phyloP scores from a whole-genome alignment of 1,140 invertebrate genomes.

The Caenorhabditis tropicalis region DNA sequence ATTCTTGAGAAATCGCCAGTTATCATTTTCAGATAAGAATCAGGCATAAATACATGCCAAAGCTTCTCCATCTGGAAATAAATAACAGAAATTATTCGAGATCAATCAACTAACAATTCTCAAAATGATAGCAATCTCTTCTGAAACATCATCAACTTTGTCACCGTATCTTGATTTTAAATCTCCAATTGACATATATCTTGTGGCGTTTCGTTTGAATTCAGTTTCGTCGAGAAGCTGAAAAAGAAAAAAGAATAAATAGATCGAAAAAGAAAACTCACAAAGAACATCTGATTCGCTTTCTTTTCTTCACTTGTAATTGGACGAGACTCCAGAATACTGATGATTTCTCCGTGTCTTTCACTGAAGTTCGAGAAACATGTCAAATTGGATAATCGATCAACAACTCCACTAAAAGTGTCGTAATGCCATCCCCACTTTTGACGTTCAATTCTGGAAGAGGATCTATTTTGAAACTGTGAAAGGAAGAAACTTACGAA shows the following conservation, averaged over 20 bases:
- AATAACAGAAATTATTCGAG: neutral
- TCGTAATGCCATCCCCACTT: constrained; percentile 69
- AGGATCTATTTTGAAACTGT: neutral
- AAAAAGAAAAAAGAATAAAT: neutral
- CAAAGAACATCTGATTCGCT: constrained; percentile 47
- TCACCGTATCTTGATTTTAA: constrained; percentile 65
- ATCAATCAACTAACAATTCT: constrained; percentile 33
- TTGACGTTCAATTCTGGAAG: constrained; percentile 61
- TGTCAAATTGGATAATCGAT: constrained; percentile 59
- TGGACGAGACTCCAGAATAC: constrained; percentile 61
- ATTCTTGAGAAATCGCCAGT: constrained; percentile 61
- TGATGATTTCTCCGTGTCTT: constrained; percentile 62
- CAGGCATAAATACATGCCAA: constrained; percentile 60
- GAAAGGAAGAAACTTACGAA: constrained; percentile 52
- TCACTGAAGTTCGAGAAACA: constrained; percentile 64
- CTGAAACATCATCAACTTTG: constrained; percentile 51
- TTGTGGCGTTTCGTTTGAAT: constrained; percentile 14
- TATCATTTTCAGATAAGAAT: constrained; percentile 57
- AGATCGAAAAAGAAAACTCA: neutral
- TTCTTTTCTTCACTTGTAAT: constrained; percentile 50
- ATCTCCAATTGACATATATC: constrained; percentile 65
- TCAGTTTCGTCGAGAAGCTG: constrained; percentile 48
- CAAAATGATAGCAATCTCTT: constrained; percentile 38
- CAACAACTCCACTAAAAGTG: constrained; percentile 64
- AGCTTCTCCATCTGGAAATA: constrained; percentile 51